Conservation (phyloP, 2,888 invertebrate species). For the Acleris emargana region DNA sequence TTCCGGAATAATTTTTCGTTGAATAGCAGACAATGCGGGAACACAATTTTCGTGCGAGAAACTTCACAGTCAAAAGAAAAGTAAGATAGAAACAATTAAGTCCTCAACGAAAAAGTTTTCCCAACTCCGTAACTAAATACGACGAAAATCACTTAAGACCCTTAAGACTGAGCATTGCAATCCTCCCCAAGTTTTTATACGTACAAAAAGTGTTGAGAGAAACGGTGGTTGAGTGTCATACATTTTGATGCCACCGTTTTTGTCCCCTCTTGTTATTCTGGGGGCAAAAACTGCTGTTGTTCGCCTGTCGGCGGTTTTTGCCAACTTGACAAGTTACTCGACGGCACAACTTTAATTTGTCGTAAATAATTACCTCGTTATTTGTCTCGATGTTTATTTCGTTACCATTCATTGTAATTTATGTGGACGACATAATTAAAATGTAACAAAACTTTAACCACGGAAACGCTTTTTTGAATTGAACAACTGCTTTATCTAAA, state of each 20-base stretch:
- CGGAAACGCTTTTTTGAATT: conserved; percentile 16
- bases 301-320: conserved; percentile 74
- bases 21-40: conserved; percentile 38
- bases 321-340: conserved; percentile 71
- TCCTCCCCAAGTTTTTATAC: conserved; percentile 62
- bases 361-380: conserved; percentile 76
- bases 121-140: conserved; percentile 65
- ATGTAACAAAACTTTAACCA: conserved; percentile 16
- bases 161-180: conserved; percentile 58
- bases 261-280: conserved; percentile 63
- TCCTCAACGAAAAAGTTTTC: conserved; percentile 57
- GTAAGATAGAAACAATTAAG: conserved; percentile 66
- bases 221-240: conserved; percentile 67
- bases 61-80: conserved; percentile 42
- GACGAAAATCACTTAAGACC: conserved; percentile 60
- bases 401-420: conserved; percentile 43
- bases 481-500: conserved; percentile 46
- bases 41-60: conserved; percentile 41
- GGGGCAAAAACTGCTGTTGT: conserved; percentile 70
- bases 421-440: conserved; percentile 25
- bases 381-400: conserved; percentile 52
- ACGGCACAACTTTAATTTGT: conserved; percentile 64
- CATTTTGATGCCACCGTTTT: conserved; percentile 75
- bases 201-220: conserved; percentile 58
- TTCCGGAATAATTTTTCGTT: conserved; percentile 7